Evolutionary conservation across 1,140 invertebrate genomes (phyloP).

Genomic region (Schmidtea mediterranea): DNA sequence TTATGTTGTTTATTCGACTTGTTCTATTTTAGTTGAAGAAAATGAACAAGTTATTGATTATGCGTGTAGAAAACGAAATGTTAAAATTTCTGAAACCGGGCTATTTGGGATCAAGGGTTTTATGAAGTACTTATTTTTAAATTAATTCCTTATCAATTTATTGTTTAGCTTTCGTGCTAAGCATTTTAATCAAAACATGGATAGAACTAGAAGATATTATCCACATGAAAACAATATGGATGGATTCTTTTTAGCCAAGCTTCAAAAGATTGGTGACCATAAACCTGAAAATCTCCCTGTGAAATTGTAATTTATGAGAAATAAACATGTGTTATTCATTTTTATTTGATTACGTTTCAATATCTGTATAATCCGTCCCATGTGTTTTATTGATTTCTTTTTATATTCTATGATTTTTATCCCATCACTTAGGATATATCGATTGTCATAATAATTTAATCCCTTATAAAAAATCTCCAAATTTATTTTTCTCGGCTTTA

Average conservation of each 20-base stretch:
- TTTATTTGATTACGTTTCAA: too few relatives aligned
- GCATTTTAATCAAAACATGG: constrained; percentile 62
- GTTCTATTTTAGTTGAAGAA: constrained; percentile 85
- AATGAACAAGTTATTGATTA: constrained; percentile 93
- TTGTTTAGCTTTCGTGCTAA: constrained; percentile 35
- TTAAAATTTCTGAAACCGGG: constrained; percentile 70
- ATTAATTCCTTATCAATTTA: constrained; percentile 6
- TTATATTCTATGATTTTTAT: too few relatives aligned
- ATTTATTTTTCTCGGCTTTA: too few relatives aligned
- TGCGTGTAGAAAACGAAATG: constrained; percentile 61
- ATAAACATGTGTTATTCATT: too few relatives aligned
- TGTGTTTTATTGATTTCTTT: too few relatives aligned
- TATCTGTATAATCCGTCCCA: too few relatives aligned
- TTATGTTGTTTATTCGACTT: constrained; percentile 89
- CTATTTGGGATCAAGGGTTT: constrained; percentile 79
- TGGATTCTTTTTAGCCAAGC: constrained; percentile 93
- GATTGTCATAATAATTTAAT: too few relatives aligned
- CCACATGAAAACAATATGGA: constrained; percentile 96
- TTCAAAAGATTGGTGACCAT: constrained; percentile 75
- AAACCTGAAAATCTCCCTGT: constrained; percentile 14
- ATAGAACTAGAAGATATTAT: constrained; percentile 65
- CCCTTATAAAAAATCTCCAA: too few relatives aligned
- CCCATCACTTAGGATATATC: too few relatives aligned
- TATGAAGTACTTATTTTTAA: constrained; percentile 35
- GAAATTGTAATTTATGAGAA: too few relatives aligned